phyloP scores from a whole-genome alignment of 2,797 vertebrate species.

The Dendrocincla fuliginosa region DNA sequence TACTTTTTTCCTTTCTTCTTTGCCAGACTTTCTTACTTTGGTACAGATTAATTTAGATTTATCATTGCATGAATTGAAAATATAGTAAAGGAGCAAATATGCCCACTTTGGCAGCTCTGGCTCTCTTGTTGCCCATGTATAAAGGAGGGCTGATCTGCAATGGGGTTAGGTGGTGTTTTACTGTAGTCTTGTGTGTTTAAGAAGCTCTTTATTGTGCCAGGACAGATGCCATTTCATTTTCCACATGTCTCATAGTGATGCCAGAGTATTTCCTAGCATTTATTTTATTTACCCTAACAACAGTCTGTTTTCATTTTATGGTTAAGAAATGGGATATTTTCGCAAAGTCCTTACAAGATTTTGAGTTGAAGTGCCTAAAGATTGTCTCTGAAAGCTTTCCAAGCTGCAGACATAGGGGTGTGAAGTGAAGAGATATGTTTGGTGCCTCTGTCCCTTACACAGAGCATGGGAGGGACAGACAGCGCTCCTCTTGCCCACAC shows the following conservation, averaged over 20 bases:
- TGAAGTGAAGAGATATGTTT: background rate
- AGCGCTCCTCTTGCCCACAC: background rate
- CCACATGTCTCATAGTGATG: background rate
- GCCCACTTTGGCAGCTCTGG: background rate
- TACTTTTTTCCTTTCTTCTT: background rate
- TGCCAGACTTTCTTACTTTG: background rate
- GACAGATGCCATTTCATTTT: background rate
- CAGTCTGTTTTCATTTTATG: background rate
- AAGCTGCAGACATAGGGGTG: background rate
- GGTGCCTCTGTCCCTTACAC: background rate
- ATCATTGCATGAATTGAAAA: background rate
- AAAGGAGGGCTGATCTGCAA: background rate
- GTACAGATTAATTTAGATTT: background rate
- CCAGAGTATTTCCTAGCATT: background rate
- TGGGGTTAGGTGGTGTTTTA: background rate
- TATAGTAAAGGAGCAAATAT: background rate
- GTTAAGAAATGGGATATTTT: background rate
- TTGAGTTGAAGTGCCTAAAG: background rate
- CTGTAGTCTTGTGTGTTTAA: background rate
- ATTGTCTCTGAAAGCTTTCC: background rate
- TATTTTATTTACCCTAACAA: constrained; percentile 8
- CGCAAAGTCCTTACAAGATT: background rate
- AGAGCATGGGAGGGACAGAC: background rate
- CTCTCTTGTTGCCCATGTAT: background rate
- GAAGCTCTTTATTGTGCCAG: background rate